These are phyloP conservation scores for Dysdera silvatica DNA, from an alignment of 1,140 invertebrate genomes.

Conservation along the genomic window DNA sequence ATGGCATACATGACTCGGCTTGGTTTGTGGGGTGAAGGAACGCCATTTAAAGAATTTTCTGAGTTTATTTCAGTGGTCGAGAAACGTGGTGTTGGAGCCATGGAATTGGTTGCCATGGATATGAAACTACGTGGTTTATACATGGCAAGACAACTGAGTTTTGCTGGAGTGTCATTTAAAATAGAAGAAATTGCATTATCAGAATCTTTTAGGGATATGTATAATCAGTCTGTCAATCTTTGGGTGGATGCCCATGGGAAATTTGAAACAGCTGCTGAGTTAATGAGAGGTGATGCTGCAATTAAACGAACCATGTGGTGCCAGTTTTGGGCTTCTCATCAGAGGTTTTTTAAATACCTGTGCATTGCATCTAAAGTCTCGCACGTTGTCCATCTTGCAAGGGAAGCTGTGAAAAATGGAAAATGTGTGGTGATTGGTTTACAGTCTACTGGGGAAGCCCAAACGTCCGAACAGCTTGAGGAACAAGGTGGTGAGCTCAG, in stretches of 20 bases:
- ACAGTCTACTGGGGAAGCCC: conserved; percentile 95
- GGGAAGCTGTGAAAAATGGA: conserved; percentile 87
- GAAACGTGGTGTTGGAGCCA: conserved; percentile 93
- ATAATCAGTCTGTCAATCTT: conserved; percentile 86
- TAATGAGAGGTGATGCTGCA: conserved; percentile 82
- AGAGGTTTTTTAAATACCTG: conserved; percentile 98
- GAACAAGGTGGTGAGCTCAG: conserved; percentile 91
- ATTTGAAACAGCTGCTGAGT: conserved; percentile 86
- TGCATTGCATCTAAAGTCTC: conserved; percentile 95
- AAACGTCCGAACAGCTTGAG: conserved; percentile 91
- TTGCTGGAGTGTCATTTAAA: conserved; percentile 81
- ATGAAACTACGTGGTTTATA: conserved; percentile 99
- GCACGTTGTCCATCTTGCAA: conserved; percentile 58
- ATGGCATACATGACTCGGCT: conserved; percentile 99
- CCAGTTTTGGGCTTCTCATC: conserved; percentile 99
- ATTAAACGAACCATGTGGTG: conserved; percentile 93
- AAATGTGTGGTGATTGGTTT: conserved; percentile 98
- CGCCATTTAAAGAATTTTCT: conserved; percentile 83
- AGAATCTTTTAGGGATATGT: conserved; percentile 77
- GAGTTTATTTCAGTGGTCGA: conserved; percentile 96
- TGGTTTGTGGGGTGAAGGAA: conserved; percentile 94
- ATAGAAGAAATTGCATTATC: conserved; percentile 90
- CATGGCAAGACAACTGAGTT: conserved; percentile 94
- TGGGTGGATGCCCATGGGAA: conserved; percentile 93
- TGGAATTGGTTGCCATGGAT: conserved; percentile 99